Evolutionary conservation across 2,888 invertebrate genomes (phyloP).

Genomic region (Seladonia tumulorum): DNA sequence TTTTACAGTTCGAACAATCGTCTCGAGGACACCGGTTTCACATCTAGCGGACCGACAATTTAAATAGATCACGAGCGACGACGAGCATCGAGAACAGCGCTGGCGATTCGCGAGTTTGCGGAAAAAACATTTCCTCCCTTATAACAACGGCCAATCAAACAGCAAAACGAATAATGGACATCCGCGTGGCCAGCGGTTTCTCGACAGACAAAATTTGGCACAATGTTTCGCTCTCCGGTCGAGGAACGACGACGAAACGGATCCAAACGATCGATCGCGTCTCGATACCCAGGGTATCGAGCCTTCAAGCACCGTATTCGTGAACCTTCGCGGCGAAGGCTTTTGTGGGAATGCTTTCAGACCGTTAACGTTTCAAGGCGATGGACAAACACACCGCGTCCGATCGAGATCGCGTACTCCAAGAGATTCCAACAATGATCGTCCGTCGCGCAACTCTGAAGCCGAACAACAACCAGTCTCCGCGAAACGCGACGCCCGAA

Average conservation of each 20-base stretch:
- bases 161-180: background rate
- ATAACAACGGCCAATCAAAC: background rate
- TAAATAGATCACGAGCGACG: constrained; percentile 19
- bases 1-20: constrained; percentile 16
- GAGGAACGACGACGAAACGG: background rate
- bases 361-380: constrained; percentile 50
- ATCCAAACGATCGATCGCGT: constrained; percentile 1
- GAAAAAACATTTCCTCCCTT: background rate
- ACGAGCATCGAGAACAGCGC: constrained; percentile 23
- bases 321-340: background rate
- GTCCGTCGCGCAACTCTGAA: background rate
- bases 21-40: background rate
- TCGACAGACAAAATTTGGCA: constrained; percentile 53
- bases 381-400: constrained; percentile 31
- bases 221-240: constrained; percentile 5
- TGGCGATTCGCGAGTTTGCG: constrained; percentile 11
- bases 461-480: background rate
- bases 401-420: background rate
- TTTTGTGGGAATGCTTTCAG: constrained; percentile 65
- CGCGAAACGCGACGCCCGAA: background rate
- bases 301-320: constrained; percentile 9
- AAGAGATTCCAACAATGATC: constrained; percentile 31
- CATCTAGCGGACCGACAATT: constrained; percentile 47
- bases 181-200: constrained; percentile 30
- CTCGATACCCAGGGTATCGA: background rate